Conservation (phyloP, 2,797 vertebrate genomes). For the Peromyscus aztecus region DNA sequence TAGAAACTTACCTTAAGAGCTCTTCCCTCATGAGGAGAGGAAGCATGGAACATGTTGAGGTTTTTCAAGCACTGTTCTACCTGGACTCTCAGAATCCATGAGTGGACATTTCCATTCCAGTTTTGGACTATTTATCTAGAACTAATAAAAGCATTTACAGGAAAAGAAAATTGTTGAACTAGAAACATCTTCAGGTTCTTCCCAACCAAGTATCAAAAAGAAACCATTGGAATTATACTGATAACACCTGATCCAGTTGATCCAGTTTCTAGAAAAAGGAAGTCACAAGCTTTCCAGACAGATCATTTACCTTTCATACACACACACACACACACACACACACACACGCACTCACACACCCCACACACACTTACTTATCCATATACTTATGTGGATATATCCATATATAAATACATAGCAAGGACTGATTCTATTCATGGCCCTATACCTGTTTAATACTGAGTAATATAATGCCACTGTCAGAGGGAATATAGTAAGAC, state of each 20-base stretch:
- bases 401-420: background rate
- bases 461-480: background rate
- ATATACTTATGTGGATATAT: background rate
- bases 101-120: background rate
- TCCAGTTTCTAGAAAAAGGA: background rate
- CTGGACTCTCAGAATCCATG: background rate
- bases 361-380: background rate
- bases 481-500: background rate
- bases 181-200: background rate
- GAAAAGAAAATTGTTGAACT: background rate
- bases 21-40: constrained; percentile 3
- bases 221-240: background rate
- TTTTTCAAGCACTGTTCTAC: constrained; percentile 24
- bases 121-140: background rate
- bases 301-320: background rate
- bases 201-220: background rate
- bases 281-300: background rate
- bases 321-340: background rate
- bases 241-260: background rate
- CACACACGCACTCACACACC: background rate
- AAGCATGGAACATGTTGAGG: background rate
- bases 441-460: background rate
- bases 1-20: constrained; percentile 59
- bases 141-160: constrained; percentile 6
- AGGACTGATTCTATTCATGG: background rate